Conservation (phyloP, 2,888 invertebrate species). For the Drosophila pullipes region DNA sequence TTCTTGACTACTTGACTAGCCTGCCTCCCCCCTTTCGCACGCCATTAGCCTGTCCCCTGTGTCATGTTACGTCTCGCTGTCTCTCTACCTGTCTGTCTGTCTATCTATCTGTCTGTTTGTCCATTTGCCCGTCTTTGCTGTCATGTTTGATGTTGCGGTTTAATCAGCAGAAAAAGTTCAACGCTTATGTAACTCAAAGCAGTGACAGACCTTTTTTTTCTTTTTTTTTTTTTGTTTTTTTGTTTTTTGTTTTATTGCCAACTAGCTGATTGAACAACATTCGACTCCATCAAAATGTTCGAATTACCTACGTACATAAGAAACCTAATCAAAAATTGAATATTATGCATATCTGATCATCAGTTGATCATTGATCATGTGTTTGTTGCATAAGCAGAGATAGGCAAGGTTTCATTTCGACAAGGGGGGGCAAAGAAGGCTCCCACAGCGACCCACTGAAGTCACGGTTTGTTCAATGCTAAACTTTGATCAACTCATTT, state of each 20-base stretch:
- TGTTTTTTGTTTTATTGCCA: conserved; percentile 11
- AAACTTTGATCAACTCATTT: not conserved
- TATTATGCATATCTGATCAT: conserved; percentile 10
- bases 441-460: not conserved
- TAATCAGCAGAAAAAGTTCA: conserved; percentile 45
- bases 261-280: conserved; percentile 5
- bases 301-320: not conserved
- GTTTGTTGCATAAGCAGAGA: not conserved
- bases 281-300: not conserved
- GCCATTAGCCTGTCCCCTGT: conserved; percentile 30
- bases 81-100: not conserved
- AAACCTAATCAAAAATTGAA: conserved; percentile 21
- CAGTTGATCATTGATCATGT: conserved; percentile 11
- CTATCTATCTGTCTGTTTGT: not conserved
- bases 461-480: not conserved
- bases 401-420: too few species aligned
- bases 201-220: conserved; percentile 20
- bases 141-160: conserved; percentile 48
- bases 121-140: conserved; percentile 8
- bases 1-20: conserved; percentile 30
- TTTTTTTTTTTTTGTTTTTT: not conserved
- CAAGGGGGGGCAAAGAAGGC: not conserved
- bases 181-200: conserved; percentile 37
- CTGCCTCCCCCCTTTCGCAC: not conserved
- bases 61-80: conserved; percentile 40